Evolutionary conservation across 2,888 invertebrate species (phyloP).

Genomic region (Sturmia bella): DNA sequence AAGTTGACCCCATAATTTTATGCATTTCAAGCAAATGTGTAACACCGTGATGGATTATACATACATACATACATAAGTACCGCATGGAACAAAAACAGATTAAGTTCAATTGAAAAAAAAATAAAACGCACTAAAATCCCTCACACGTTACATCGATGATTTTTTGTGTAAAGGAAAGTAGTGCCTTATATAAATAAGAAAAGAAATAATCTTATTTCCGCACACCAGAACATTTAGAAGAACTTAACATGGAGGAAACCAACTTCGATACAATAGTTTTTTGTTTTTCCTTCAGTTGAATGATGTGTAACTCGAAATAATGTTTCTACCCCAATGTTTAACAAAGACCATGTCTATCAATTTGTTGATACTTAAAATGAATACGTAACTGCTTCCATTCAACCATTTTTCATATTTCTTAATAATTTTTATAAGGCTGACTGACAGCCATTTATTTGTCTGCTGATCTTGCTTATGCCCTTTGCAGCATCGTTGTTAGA

Average conservation of each 20-base stretch:
- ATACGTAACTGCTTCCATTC: neutral
- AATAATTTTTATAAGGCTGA: constrained; percentile 7
- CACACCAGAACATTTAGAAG: constrained; percentile 8
- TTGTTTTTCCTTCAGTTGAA: constrained; percentile 17
- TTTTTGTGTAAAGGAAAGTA: constrained; percentile 17
- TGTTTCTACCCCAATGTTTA: constrained; percentile 36
- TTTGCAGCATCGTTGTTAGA: constrained; percentile 37
- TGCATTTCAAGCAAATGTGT: constrained; percentile 4
- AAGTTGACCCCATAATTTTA: constrained; percentile 37
- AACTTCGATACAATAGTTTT: constrained; percentile 21
- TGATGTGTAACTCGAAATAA: neutral
- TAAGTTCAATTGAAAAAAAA: constrained; percentile 1
- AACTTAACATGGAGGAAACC: constrained; percentile 38
- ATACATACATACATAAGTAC: too few species aligned
- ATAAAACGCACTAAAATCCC: constrained; percentile 19
- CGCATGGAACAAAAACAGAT: constrained; percentile 11
- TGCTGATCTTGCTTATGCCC: constrained; percentile 60
- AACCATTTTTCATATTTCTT: constrained; percentile 39
- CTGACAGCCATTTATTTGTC: constrained; percentile 16
- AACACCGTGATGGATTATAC: constrained; percentile 30
- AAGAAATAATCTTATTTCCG: constrained; percentile 54
- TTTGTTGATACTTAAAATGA: constrained; percentile 39
- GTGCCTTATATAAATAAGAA: constrained; percentile 1
- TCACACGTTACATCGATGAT: constrained; percentile 15
- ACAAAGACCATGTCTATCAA: constrained; percentile 58